Conservation (phyloP, 2,113 vertebrate species). For the Vulpes vulpes region DNA sequence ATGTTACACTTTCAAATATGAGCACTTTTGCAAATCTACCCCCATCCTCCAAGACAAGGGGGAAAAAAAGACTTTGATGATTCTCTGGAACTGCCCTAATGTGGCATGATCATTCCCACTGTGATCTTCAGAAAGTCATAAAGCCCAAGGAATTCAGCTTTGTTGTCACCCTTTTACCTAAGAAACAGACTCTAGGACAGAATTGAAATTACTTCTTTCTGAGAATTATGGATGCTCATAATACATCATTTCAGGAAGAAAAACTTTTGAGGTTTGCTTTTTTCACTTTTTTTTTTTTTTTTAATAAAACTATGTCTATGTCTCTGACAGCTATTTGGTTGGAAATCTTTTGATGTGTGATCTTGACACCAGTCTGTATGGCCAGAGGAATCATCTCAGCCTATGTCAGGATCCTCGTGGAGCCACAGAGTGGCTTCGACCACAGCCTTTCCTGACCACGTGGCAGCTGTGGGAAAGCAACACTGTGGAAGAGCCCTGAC, state of each 20-base stretch:
- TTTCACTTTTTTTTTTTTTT: no score
- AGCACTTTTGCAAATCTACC: constrained; percentile 13
- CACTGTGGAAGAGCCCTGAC: not conserved
- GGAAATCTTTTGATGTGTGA: constrained; percentile 3
- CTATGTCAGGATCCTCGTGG: not conserved
- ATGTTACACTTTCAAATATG: constrained; percentile 30
- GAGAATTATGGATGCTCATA: not conserved
- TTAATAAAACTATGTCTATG: not conserved
- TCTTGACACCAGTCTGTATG: not conserved
- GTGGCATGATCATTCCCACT: not conserved
- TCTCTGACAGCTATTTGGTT: not conserved
- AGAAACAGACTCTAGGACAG: not conserved
- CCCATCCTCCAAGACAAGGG: not conserved
- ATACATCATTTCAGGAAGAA: constrained; percentile 27
- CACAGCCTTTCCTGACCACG: fast-evolving
- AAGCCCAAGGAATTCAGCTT: not conserved
- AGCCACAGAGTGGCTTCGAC: not conserved
- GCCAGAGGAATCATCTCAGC: not conserved
- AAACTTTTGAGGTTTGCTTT: not conserved
- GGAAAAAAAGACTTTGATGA: not conserved
- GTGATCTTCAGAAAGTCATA: not conserved
- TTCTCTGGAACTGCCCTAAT: not conserved
- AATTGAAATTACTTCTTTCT: constrained; percentile 14
- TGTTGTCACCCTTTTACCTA: not conserved
- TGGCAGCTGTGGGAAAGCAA: not conserved